Percentiles rank a stretch among this genome's conserved stretches.
phyloP scores from a whole-genome alignment of 1,140 invertebrate species.

The Oryzaephilus surinamensis region DNA sequence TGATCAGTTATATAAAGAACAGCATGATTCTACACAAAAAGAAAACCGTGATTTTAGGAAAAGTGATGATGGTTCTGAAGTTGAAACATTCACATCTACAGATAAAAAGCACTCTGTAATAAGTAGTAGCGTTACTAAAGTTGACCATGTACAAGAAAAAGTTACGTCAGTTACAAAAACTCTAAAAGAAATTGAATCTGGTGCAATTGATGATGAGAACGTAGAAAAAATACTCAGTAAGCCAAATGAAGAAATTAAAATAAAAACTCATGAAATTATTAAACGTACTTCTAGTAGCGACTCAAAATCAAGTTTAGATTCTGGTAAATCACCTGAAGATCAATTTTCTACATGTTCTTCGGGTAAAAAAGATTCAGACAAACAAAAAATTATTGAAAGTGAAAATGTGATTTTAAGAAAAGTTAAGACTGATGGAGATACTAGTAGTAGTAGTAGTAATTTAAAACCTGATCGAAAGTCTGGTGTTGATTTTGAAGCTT shows the following conservation, averaged over 20 bases:
- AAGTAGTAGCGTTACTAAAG: too few relatives aligned
- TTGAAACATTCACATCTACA: too few relatives aligned
- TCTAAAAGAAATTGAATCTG: conserved; percentile 4
- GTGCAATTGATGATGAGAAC: conserved; percentile 7
- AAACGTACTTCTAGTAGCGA: conserved; percentile 33
- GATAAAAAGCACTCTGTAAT: too few relatives aligned
- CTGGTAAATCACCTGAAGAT: conserved; percentile 34
- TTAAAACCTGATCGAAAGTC: conserved; percentile 49
- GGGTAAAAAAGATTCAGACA: conserved; percentile 24
- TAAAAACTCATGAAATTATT: conserved; percentile 21
- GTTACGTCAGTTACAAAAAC: conserved; percentile 7
- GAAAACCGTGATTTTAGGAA: too few relatives aligned
- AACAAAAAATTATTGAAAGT: conserved; percentile 16
- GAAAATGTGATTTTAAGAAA: conserved; percentile 34
- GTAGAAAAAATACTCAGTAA: too few relatives aligned
- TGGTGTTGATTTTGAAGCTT: conserved; percentile 56
- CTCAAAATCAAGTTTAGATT: conserved; percentile 35
- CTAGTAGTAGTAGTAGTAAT: conserved; percentile 42
- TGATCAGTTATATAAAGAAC: too few relatives aligned
- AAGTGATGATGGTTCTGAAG: too few relatives aligned
- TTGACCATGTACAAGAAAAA: conserved; percentile 1
- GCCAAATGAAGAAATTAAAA: too few relatives aligned
- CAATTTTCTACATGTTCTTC: conserved; percentile 29
- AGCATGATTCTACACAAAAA: too few relatives aligned
- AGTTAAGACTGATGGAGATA: conserved; percentile 27